Evolutionary conservation across 1,140 invertebrate genomes (phyloP).

Genomic region (Mylabris phalerata): DNA sequence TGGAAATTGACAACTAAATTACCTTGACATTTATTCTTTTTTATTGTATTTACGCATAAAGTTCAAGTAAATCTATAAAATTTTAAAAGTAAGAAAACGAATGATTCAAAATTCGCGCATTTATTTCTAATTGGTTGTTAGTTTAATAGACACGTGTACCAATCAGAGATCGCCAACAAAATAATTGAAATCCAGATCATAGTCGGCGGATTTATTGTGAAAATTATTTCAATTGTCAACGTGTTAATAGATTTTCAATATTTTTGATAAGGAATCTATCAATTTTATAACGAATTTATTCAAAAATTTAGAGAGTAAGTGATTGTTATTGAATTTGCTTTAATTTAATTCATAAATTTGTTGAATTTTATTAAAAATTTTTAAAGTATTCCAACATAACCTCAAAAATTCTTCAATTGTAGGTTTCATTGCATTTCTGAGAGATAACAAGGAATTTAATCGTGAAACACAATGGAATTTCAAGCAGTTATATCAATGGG

Average conservation of each 20-base stretch:
- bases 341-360: conserved; percentile 1
- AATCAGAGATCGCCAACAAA: conserved; percentile 35
- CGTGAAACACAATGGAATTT: conserved; percentile 30
- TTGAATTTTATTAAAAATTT: not conserved
- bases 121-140: no score
- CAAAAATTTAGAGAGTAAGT: conserved; percentile 1
- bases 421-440: not conserved
- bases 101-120: no score
- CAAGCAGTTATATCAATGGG: conserved; percentile 17
- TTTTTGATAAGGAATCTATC: conserved; percentile 8
- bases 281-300: not conserved
- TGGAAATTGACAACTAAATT: no score
- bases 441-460: not conserved
- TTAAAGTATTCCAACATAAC: not conserved
- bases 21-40: no score
- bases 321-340: not conserved
- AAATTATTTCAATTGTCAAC: conserved; percentile 25
- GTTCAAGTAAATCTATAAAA: no score
- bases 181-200: not conserved
- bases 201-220: conserved; percentile 2
- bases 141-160: conserved; percentile 31
- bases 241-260: conserved; percentile 13
- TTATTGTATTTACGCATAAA: no score
- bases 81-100: no score
- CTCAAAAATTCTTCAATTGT: conserved; percentile 7